A percentile compares a stretch with the other conserved stretches of the same genome.
phyloP scores from a whole-genome alignment of 2,113 vertebrate genomes.

The Cranoglanis bouderius region DNA sequence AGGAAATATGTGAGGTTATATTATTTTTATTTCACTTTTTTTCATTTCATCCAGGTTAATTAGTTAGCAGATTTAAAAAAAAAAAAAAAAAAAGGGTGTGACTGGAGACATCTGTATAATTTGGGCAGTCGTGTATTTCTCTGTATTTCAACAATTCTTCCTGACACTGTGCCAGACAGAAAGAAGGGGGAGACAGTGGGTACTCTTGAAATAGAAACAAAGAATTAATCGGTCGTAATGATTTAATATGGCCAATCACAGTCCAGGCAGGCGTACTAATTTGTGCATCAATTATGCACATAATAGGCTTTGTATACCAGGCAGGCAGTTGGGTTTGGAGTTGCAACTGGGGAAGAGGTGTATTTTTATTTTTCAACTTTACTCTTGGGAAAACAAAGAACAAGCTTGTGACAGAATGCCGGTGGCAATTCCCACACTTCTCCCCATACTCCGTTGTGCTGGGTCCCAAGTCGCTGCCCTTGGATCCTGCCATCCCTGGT shows the following conservation, averaged over 20 bases:
- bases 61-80: background rate
- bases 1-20: background rate
- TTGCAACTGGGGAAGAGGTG: conserved; percentile 16
- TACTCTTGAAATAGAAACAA: conserved; percentile 65
- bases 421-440: conserved; percentile 53
- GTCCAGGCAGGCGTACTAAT: conserved; percentile 73
- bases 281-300: conserved; percentile 73
- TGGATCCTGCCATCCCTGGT: conserved; percentile 46
- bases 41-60: background rate
- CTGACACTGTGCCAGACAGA: conserved; percentile 48
- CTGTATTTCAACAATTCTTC: conserved; percentile 47
- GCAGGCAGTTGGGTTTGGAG: conserved; percentile 30
- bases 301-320: conserved; percentile 67
- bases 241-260: conserved; percentile 70
- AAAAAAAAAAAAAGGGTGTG: background rate
- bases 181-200: conserved; percentile 11
- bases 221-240: conserved; percentile 73
- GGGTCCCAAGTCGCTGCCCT: conserved; percentile 56
- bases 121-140: conserved; percentile 28
- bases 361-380: conserved; percentile 43
- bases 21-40: background rate
- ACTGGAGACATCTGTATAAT: background rate
- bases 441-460: conserved; percentile 58
- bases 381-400: conserved; percentile 25
- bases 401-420: conserved; percentile 48